These are phyloP conservation scores for Cephus cinctus DNA, from an alignment of 1,140 invertebrate genomes.

Conservation along the genomic window DNA sequence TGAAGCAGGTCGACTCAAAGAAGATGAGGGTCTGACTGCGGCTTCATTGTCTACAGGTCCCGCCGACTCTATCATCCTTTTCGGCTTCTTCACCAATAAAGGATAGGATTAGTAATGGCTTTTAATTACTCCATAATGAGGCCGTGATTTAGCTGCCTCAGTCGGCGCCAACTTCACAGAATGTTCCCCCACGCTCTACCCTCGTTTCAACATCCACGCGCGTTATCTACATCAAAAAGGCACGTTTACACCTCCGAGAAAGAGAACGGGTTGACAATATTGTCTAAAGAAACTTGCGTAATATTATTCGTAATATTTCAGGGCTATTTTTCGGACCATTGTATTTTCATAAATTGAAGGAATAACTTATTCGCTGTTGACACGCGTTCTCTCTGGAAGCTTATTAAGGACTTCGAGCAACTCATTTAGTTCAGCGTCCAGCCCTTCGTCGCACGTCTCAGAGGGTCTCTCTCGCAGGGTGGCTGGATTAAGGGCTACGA, in stretches of 20 bases:
- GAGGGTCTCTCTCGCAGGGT: too few species aligned
- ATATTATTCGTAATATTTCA: too few species aligned
- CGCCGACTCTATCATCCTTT: constrained; percentile 41
- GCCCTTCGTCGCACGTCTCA: constrained; percentile 2
- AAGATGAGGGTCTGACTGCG: constrained; percentile 52
- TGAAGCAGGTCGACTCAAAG: constrained; percentile 23
- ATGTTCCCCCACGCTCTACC: too few species aligned
- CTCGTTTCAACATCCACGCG: too few species aligned
- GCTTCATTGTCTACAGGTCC: constrained; percentile 37
- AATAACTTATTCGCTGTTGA: too few species aligned
- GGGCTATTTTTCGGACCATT: too few species aligned
- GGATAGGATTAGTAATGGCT: constrained; percentile 56
- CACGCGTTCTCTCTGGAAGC: constrained; percentile 41
- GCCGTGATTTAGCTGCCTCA: constrained; percentile 47
- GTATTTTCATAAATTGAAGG: too few species aligned
- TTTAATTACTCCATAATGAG: constrained; percentile 59
- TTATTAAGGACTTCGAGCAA: constrained; percentile 54
- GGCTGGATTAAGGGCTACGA: too few species aligned
- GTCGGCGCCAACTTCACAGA: constrained; percentile 44
- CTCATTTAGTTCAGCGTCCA: constrained; percentile 45
- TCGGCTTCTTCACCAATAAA: constrained; percentile 43
- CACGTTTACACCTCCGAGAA: too few species aligned
- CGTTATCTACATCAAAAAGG: too few species aligned
- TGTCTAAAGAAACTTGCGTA: too few species aligned
- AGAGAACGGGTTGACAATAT: too few species aligned